Evolutionary conservation across 2,888 invertebrate genomes (phyloP), one percentile per base, ranked within the genome.

Genomic region (Ditula angustiorana): DNA sequence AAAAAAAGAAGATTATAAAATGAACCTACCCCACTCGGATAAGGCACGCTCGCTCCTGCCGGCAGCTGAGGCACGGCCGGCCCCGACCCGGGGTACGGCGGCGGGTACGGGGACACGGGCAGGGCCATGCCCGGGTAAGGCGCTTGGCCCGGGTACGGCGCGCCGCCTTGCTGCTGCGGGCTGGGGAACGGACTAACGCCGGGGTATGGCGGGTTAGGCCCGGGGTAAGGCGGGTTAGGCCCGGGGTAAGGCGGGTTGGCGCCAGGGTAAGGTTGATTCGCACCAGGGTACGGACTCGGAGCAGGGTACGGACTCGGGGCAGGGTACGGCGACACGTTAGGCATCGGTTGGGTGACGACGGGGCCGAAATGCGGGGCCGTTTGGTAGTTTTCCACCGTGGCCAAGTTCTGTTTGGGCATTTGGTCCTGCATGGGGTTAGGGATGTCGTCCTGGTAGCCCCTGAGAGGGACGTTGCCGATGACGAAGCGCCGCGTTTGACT

Each of bases 401-500:
- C 61, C 4, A 53, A 55, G n/a, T 69, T 59, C 10, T 71, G 70
- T 49, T 67, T 67, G 0, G 83, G 80, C 70, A 82, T 66, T 68
- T 81, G 85, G 11, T 79, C 74, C 0, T 73, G 75, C 0, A 78
- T 56, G 0, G 85, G 81, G 47, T 79, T 80, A 0, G 66, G 75
- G 0, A 78, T 66, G 41, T 74, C 69, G 26, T 81, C 81, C 53
- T 84, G 83, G 67, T 71, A 80, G 24, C 80, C 85, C 0, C 73
- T 65, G 4, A 92, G 68, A 0, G 92, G 91, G 2, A 88, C 69
- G 3, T 79, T 83, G 0, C 92, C 92, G 13, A 92, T 76, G 7
- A 83, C 73, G 19, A 91, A 72, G 0, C 69, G 74, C 0, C 70
- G 74, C 0, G 69, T 61, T 1, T 81, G 79, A 0, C 81, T 78